These are phyloP conservation scores for Euproctis similis DNA, from an alignment of 2,888 invertebrate species.

Conservation along the genomic window DNA sequence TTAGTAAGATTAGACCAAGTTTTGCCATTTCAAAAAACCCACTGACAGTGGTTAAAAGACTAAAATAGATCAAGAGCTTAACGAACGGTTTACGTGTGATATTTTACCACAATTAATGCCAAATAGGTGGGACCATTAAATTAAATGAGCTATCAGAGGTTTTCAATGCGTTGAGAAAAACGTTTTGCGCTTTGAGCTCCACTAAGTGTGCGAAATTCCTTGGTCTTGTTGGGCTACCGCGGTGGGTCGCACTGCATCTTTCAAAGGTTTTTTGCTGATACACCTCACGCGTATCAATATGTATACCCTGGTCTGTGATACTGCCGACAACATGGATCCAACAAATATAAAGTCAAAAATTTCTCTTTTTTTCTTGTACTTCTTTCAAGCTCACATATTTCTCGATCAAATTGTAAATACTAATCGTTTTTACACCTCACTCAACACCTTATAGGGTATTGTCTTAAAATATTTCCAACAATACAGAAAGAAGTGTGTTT, in stretches of 20 bases:
- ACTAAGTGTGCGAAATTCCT: conserved; percentile 65
- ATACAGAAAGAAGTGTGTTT: too few relatives aligned
- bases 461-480: too few relatives aligned
- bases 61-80: too few relatives aligned
- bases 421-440: too few relatives aligned
- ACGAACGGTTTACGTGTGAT: too few relatives aligned
- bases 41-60: too few relatives aligned
- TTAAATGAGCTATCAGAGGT: conserved; percentile 65
- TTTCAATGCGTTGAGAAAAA: conserved; percentile 56
- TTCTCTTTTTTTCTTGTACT: too few relatives aligned
- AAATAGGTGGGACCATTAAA: conserved; percentile 59
- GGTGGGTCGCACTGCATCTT: conserved; percentile 71
- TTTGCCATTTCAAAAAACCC: too few relatives aligned
- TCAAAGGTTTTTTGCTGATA: conserved; percentile 68
- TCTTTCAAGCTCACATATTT: conserved; percentile 1
- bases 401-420: conserved; percentile 1
- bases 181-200: conserved; percentile 47
- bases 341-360: neutral
- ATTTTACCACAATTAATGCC: neutral
- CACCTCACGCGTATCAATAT: conserved; percentile 69
- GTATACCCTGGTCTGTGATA: conserved; percentile 58
- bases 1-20: too few relatives aligned
- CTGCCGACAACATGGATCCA: conserved; percentile 36
- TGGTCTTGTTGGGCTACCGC: conserved; percentile 57
- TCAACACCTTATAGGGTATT: too few relatives aligned